phyloP scores from a whole-genome alignment of 2,888 invertebrate species.

The Tetragonisca angustula region DNA sequence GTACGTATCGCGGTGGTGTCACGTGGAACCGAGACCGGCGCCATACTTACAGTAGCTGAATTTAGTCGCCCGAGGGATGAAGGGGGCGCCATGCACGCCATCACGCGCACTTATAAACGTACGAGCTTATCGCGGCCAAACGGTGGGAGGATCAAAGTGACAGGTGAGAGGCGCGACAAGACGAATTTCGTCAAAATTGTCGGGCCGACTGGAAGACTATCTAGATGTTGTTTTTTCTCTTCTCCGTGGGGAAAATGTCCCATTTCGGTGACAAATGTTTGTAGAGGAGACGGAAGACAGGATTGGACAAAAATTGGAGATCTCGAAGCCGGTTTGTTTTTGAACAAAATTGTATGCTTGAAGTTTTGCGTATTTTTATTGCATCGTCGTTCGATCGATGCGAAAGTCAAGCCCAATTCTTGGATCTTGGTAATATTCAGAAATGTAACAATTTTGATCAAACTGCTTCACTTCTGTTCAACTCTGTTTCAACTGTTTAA shows the following conservation, averaged over 20 bases:
- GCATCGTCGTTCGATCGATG: no score
- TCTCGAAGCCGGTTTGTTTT: background rate
- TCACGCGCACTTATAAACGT: slow-evolving; percentile 10
- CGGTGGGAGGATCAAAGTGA: slow-evolving; percentile 20
- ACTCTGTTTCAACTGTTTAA: no score
- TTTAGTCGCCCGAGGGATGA: background rate
- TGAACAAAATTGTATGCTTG: no score
- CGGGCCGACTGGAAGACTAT: background rate
- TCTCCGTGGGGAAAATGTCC: background rate
- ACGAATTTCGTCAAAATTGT: slow-evolving; percentile 50
- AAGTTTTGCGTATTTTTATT: no score
- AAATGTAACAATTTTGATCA: no score
- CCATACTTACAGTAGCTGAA: background rate
- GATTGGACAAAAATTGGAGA: background rate
- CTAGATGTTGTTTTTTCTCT: slow-evolving; percentile 26
- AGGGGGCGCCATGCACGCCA: background rate
- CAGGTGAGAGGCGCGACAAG: slow-evolving; percentile 24
- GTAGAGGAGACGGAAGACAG: background rate
- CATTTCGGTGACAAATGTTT: slow-evolving; percentile 32
- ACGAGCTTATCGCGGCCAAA: slow-evolving; percentile 33
- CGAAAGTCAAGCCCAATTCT: no score
- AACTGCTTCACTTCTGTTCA: no score
- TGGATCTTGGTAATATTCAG: no score
- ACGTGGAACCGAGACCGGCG: slow-evolving; percentile 3
- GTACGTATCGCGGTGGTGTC: background rate